Base-by-base conservation (phyloP, 2,888 invertebrate species). In the Drosophila neonasuta region DNA sequence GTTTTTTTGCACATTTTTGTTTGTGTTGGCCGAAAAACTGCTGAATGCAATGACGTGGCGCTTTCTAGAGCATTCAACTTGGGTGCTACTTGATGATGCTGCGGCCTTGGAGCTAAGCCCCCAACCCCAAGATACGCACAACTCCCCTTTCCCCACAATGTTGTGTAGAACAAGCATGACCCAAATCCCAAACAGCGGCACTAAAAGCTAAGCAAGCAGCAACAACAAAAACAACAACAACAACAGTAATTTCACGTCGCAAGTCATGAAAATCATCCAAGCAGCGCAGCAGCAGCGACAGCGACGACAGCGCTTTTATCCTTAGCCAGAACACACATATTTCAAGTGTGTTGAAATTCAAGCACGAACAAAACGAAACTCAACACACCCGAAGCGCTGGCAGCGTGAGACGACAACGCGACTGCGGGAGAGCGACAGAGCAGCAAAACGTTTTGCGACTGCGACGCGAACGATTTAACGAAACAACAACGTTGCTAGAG, bases 381-480 rank as follows among this genome's bases (percentile, higher is more conserved):
- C 73, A 74, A 59, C 73, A 71, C 66, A 45, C 55, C 52, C 60
- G 66, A 55, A 46, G 41, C 36, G 7, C 32, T 10, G 36, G 8
- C 32, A 8, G 24, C 24, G 46, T 17, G 41, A 11, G 6, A n/a
- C 11, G n/a, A 36, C 11, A 34, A 41, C 13, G 3, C 8, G 30
- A n/a, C 50, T 8, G 52, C 13, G 41, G 11, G 49, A 13, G 51
- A 11, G 41, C 11, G 15, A 29, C 29, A 41, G 59, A 54, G 45
- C 8, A 39, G 17, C n/a, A 44, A n/a, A 24, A 3, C 10, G 54
- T 36, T 52, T 69, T 69, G 39, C 44, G 45, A 42, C 71, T 65
- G 66, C 56, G 45, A 66, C 76, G 56, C 59, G 58, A 60, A 55
- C 71, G 72, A 52, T 58, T 73, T 74, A 75, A 75, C 68, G 61